phyloP scores from a whole-genome alignment of 2,888 invertebrate species.

The Homarus gammarus region DNA sequence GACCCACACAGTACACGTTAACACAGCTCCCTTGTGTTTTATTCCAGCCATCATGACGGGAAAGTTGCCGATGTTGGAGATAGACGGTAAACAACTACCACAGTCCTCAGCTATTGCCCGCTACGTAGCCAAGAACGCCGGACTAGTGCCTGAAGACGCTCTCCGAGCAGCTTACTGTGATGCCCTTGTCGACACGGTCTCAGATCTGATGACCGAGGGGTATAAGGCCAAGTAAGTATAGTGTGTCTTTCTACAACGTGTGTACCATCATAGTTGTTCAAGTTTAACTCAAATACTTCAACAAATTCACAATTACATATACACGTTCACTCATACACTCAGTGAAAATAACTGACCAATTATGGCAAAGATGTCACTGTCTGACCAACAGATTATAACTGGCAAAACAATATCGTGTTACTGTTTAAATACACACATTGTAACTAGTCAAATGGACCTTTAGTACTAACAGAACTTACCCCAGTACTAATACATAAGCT shows the following conservation, averaged over 20 bases:
- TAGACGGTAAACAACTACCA: conserved; percentile 14
- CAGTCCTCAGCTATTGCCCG: conserved; percentile 48
- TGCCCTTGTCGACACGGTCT: conserved; percentile 26
- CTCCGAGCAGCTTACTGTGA: conserved; percentile 33
- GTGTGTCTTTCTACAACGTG: neutral
- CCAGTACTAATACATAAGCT: neutral
- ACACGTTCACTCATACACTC: neutral
- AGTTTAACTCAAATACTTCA: neutral
- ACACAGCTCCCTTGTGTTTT: neutral
- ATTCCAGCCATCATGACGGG: neutral
- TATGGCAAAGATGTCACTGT: too few relatives aligned
- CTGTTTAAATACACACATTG: neutral
- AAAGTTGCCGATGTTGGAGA: conserved; percentile 18
- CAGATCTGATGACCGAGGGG: neutral
- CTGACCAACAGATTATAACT: neutral
- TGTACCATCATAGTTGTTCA: neutral
- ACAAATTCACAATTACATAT: neutral
- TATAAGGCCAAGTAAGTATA: neutral
- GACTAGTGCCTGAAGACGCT: conserved; percentile 30
- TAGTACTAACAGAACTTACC: neutral
- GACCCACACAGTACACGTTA: too few relatives aligned
- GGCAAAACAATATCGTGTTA: neutral
- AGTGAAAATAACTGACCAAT: neutral
- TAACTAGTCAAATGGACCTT: neutral
- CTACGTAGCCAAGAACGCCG: conserved; percentile 21